These are phyloP conservation scores for Orthosia cruda DNA, from an alignment of 2,888 invertebrate species.

Conservation along the genomic window DNA sequence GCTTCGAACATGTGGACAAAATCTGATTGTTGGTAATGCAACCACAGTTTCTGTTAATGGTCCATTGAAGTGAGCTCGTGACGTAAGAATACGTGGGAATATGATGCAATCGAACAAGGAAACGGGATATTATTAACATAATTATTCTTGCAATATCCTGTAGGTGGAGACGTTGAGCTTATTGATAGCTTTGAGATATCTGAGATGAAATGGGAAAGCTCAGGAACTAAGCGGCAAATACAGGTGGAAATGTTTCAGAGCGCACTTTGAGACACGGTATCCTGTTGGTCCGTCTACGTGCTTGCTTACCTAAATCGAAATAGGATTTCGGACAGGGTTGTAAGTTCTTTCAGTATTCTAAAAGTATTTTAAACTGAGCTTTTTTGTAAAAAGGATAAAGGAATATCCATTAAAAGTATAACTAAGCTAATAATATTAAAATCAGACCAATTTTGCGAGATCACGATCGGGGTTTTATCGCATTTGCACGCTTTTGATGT, in stretches of 20 bases:
- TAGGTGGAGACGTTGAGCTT: conserved; percentile 66
- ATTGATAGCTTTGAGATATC: conserved; percentile 63
- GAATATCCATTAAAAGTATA: conserved; percentile 13
- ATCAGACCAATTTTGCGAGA: conserved; percentile 41
- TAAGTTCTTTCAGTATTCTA: conserved; percentile 34
- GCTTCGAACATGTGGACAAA: conserved; percentile 77
- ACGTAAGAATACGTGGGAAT: conserved; percentile 86
- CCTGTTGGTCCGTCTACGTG: conserved; percentile 7
- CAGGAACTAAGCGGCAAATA: conserved; percentile 22
- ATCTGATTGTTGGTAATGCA: conserved; percentile 76
- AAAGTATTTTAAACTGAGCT: conserved; percentile 38
- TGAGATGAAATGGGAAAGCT: conserved; percentile 48
- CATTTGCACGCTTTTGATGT: conserved; percentile 39
- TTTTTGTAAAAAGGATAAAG: conserved; percentile 15
- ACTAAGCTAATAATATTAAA: conserved; percentile 28
- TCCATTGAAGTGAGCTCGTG: conserved; percentile 80
- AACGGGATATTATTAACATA: conserved; percentile 76
- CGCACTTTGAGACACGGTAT: conserved; percentile 7
- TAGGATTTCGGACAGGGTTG: conserved; percentile 17
- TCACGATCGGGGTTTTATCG: conserved; percentile 62
- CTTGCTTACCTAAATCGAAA: conserved; percentile 25
- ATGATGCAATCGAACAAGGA: conserved; percentile 75
- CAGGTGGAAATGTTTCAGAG: conserved; percentile 13
- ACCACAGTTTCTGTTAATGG: conserved; percentile 79
- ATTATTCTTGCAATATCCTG: conserved; percentile 76